Percentiles rank a stretch among this genome's conserved stretches.
Conservation (phyloP, 53 echinoderm and acorn worm genomes). For the Patiria pectinifera region DNA sequence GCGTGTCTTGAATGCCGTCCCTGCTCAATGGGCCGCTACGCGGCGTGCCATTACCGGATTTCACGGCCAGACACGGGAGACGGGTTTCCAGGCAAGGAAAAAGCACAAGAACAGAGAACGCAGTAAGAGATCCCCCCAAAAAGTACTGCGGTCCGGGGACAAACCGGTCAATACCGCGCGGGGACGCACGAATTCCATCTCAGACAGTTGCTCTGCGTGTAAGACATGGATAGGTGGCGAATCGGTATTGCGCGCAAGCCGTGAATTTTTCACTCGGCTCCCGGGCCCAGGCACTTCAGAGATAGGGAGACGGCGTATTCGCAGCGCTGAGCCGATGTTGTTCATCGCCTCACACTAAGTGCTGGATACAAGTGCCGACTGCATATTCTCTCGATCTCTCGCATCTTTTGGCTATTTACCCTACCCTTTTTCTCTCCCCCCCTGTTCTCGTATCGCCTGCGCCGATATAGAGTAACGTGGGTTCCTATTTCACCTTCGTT, state of each 20-base stretch:
- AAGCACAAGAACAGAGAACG: background rate
- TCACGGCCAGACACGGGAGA: slow-evolving; percentile 41
- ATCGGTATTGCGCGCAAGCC: background rate
- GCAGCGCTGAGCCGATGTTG: slow-evolving; percentile 23
- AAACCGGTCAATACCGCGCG: slow-evolving; percentile 49
- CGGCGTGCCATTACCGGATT: slow-evolving; percentile 62
- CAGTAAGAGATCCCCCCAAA: background rate
- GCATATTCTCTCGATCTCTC: slow-evolving; percentile 11
- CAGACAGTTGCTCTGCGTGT: slow-evolving; percentile 37
- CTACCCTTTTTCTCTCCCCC: background rate
- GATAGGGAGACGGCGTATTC: slow-evolving; percentile 18
- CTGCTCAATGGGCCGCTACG: slow-evolving; percentile 55
- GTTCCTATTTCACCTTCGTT: slow-evolving; percentile 45
- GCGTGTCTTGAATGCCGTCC: slow-evolving; percentile 53
- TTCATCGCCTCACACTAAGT: slow-evolving; percentile 34
- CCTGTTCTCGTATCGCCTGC: background rate
- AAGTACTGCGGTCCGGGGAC: background rate
- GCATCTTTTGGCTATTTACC: slow-evolving; percentile 3
- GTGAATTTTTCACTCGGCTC: slow-evolving; percentile 22
- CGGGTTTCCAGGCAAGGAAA: slow-evolving; percentile 9
- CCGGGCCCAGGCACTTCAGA: slow-evolving; percentile 42
- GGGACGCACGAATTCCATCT: slow-evolving; percentile 57
- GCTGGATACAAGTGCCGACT: slow-evolving; percentile 50
- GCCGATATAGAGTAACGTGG: background rate
- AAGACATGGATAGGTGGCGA: slow-evolving; percentile 42